A percentile compares a stretch with the other conserved stretches of the same genome.
These are phyloP conservation scores for Eilema griseolum DNA, from an alignment of 2,888 invertebrate species.

Conservation along the genomic window DNA sequence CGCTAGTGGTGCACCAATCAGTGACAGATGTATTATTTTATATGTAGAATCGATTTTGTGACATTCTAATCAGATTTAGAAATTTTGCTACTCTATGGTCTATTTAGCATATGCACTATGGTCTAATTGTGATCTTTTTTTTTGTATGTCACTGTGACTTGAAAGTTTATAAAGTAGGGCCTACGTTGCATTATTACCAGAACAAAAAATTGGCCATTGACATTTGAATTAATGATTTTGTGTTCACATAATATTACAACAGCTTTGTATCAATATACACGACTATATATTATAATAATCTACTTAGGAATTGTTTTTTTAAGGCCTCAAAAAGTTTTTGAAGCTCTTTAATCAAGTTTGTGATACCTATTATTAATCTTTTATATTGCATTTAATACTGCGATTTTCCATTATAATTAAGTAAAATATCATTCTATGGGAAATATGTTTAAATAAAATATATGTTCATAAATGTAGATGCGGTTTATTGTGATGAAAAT, in stretches of 20 bases:
- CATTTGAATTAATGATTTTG: slow-evolving; percentile 8
- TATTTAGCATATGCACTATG: slow-evolving; percentile 17
- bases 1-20: slow-evolving; percentile 1
- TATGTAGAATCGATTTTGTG: neutral
- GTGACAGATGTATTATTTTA: neutral
- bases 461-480: slow-evolving; percentile 53
- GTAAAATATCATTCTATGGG: slow-evolving; percentile 27
- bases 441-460: slow-evolving; percentile 48
- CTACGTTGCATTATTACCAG: neutral
- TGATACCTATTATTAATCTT: slow-evolving; percentile 25
- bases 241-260: slow-evolving; percentile 14
- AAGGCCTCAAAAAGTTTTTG: slow-evolving; percentile 22
- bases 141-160: slow-evolving; percentile 3
- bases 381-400: slow-evolving; percentile 27
- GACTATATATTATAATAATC: slow-evolving; percentile 12
- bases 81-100: slow-evolving; percentile 2
- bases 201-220: neutral
- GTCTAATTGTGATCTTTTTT: slow-evolving; percentile 10
- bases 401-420: slow-evolving; percentile 24
- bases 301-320: slow-evolving; percentile 25
- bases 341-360: slow-evolving; percentile 24
- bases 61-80: slow-evolving; percentile 6
- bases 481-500: slow-evolving; percentile 62
- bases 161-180: neutral
- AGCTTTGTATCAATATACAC: slow-evolving; percentile 20